Base-by-base conservation (phyloP, 2,113 vertebrate genomes). In the Suricata suricatta region DNA sequence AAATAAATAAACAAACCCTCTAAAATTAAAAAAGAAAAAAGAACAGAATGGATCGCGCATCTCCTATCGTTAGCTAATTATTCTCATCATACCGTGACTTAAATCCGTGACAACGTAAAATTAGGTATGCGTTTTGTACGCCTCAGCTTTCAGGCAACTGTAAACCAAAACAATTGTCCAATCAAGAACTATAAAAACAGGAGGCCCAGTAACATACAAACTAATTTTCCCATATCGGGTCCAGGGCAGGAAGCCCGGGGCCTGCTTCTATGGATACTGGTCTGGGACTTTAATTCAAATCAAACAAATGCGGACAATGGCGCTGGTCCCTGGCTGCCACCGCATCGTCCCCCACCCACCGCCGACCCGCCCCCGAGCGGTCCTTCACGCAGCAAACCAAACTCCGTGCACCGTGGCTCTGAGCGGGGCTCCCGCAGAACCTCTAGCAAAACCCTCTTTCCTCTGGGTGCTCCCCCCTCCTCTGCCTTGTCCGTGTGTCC, bases 211-310 rank as follows among this genome's bases (percentile, higher is more conserved):
- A 82, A 93, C 86, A 93, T 79, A 64, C 82, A 76, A 86, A 72
- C 54, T 76, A 83, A 92, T 83, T 92, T 89, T 80, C 88, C 41
- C 3, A 29, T n/a, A 54, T 41, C 92, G 31, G 23, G 50, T 17
- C 84, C 80, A 47, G 41, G 69, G 54, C 41, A 52, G 35, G 38
- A 84, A 25, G 69, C 83, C 90, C 79, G 2, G 1, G 52, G 84
- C 79, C 16, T 57, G 2, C 31, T 85, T 86, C 93, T 79, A 89
- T 21, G n/a, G 79, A 52, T 14, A 15, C 63, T 50, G 25, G 60
- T 88, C 88, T 71, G 83, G 90, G 71, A 76, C 96, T 97, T 95
- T 84, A 92, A 94, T 80, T 96, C 90, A 80, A 84, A 83, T 31
- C 41, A 83, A 96, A 76, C 47, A 94, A 90, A 92, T 8, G 54